Evolutionary conservation across 1,140 invertebrate genomes (phyloP).

Genomic region (Alviniconcha marisindica): DNA sequence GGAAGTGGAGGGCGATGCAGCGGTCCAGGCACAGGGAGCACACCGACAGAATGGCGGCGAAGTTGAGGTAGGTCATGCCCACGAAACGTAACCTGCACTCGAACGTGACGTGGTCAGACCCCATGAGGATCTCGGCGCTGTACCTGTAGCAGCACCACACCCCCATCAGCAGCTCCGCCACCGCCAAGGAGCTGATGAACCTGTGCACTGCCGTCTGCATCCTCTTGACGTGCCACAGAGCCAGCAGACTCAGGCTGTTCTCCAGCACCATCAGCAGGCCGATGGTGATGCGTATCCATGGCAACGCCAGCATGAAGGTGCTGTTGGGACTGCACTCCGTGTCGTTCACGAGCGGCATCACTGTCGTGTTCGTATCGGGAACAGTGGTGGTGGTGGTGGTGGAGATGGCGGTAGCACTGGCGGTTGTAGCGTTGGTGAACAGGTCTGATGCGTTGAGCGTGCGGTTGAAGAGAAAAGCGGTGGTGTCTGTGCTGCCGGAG

Average conservation of each 20-base stretch:
- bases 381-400: neutral
- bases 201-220: constrained; percentile 4
- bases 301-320: constrained; percentile 11
- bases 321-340: neutral
- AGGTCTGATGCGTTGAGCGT: neutral
- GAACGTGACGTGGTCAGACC: neutral
- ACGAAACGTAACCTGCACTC: constrained; percentile 17
- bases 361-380: neutral
- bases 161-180: constrained; percentile 27
- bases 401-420: neutral
- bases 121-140: constrained; percentile 28
- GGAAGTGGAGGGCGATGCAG: neutral
- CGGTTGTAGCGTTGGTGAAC: no score
- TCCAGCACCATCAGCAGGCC: constrained; percentile 31
- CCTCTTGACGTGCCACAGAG: constrained; percentile 26
- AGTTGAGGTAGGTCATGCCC: constrained; percentile 32
- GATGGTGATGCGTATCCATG: constrained; percentile 32
- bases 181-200: constrained; percentile 27
- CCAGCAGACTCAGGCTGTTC: constrained; percentile 19
- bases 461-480: neutral
- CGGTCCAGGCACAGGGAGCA: constrained; percentile 24
- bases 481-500: neutral
- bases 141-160: constrained; percentile 25
- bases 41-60: constrained; percentile 26
- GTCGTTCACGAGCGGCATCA: neutral